A percentile compares a stretch with the other conserved stretches of the same genome.
Evolutionary conservation across 2,113 vertebrate genomes (phyloP).

Genomic region (Phasianus colchicus): DNA sequence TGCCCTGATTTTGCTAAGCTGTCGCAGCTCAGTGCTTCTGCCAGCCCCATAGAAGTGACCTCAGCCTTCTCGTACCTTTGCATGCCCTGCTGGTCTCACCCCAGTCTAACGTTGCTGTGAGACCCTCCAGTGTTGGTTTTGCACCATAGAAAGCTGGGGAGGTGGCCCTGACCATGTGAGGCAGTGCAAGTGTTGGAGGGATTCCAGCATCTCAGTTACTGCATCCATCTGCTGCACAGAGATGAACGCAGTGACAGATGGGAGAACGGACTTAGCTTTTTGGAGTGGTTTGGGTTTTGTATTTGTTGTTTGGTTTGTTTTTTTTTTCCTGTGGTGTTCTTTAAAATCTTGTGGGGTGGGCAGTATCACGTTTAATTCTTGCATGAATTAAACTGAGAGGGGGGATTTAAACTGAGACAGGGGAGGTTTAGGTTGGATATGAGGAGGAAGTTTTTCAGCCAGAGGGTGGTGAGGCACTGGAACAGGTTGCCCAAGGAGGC

Average conservation of each 20-base stretch:
- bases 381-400: background rate
- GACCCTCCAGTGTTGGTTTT: background rate
- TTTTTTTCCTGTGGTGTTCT: background rate
- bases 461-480: too few relatives aligned
- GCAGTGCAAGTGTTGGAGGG: background rate
- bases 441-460: too few relatives aligned
- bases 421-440: too few relatives aligned
- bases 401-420: too few relatives aligned
- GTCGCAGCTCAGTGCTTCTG: background rate
- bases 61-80: fast-evolving
- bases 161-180: background rate
- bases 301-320: background rate
- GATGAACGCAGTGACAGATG: background rate
- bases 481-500: too few relatives aligned
- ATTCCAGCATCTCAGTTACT: fast-evolving
- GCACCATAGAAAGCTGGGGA: background rate
- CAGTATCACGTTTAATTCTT: background rate
- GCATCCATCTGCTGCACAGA: background rate
- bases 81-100: background rate
- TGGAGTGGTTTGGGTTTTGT: background rate
- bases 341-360: background rate
- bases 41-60: background rate
- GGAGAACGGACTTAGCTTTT: background rate
- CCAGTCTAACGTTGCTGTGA: background rate
- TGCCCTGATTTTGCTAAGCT: background rate